phyloP scores from a whole-genome alignment of 1,140 invertebrate genomes.

The Halesus radiatus region DNA sequence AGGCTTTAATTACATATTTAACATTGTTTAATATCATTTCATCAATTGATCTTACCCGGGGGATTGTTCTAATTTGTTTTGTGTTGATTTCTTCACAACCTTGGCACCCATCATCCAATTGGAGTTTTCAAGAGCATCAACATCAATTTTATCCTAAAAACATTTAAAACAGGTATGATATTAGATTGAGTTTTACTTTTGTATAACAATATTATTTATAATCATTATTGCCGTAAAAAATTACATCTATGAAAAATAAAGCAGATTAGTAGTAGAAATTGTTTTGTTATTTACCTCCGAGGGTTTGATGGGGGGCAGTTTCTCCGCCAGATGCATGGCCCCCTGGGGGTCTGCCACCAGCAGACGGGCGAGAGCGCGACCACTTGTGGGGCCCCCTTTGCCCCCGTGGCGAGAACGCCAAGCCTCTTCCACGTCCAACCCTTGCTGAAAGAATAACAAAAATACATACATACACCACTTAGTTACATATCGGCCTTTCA shows the following conservation, averaged over 20 bases:
- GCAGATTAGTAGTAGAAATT: background rate
- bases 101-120: conserved; percentile 91
- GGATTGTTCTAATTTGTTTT: conserved; percentile 72
- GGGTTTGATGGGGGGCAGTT: conserved; percentile 74
- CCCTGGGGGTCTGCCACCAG: conserved; percentile 86
- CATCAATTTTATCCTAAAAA: conserved; percentile 76
- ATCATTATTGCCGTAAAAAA: too few relatives aligned
- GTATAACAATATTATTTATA: too few relatives aligned
- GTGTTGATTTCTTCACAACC: conserved; percentile 81
- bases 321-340: conserved; percentile 79
- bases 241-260: too few relatives aligned
- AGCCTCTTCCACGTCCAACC: conserved; percentile 50
- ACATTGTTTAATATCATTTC: too few relatives aligned
- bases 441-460: conserved; percentile 35
- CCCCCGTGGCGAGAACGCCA: conserved; percentile 54
- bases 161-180: background rate
- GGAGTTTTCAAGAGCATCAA: conserved; percentile 88
- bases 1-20: too few relatives aligned
- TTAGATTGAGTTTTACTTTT: background rate
- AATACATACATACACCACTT: too few relatives aligned
- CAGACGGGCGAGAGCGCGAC: conserved; percentile 79
- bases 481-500: too few relatives aligned
- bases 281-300: conserved; percentile 37
- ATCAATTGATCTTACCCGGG: conserved; percentile 64
- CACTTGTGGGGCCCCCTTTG: conserved; percentile 44